Evolutionary conservation across 2,797 vertebrate genomes (phyloP).

Genomic region (Pseudochromis fuscus): DNA sequence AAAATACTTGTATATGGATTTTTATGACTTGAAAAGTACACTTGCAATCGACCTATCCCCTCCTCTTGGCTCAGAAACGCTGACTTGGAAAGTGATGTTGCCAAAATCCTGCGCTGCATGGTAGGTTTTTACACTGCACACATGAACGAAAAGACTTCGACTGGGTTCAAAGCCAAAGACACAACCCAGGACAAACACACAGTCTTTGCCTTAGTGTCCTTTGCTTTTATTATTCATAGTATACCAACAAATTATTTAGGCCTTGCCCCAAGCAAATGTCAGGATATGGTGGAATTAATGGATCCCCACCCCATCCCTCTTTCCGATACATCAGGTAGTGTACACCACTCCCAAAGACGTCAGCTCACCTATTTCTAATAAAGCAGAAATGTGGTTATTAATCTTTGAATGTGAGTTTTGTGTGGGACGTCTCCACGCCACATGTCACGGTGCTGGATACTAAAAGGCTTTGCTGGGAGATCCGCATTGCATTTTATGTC

Average conservation of each 20-base stretch:
- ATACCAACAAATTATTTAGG: conserved; percentile 62
- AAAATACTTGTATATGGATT: conserved; percentile 73
- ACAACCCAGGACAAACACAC: conserved; percentile 8
- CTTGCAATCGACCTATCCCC: conserved; percentile 72
- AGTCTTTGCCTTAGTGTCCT: conserved; percentile 27
- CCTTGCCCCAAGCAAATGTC: conserved; percentile 17
- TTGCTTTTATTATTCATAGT: conserved; percentile 57
- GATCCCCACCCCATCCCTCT: too few relatives aligned
- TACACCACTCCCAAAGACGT: conserved; percentile 24
- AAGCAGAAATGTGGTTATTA: conserved; percentile 31
- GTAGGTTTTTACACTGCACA: conserved; percentile 16
- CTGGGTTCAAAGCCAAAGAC: conserved; percentile 35
- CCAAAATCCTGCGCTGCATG: conserved; percentile 43
- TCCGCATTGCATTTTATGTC: conserved; percentile 50
- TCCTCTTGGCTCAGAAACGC: conserved; percentile 56
- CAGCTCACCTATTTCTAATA: conserved; percentile 28
- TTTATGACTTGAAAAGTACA: conserved; percentile 82
- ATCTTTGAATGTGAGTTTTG: conserved; percentile 30
- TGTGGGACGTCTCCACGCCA: conserved; percentile 19
- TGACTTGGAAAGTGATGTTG: conserved; percentile 41
- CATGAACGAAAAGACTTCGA: conserved; percentile 34
- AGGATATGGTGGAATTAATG: conserved; percentile 30
- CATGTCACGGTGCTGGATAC: conserved; percentile 23
- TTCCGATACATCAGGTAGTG: conserved; percentile 4
- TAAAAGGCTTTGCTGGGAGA: conserved; percentile 35